Evolutionary conservation across 2,113 vertebrate species (phyloP).

Genomic region (Pygoscelis adeliae): DNA sequence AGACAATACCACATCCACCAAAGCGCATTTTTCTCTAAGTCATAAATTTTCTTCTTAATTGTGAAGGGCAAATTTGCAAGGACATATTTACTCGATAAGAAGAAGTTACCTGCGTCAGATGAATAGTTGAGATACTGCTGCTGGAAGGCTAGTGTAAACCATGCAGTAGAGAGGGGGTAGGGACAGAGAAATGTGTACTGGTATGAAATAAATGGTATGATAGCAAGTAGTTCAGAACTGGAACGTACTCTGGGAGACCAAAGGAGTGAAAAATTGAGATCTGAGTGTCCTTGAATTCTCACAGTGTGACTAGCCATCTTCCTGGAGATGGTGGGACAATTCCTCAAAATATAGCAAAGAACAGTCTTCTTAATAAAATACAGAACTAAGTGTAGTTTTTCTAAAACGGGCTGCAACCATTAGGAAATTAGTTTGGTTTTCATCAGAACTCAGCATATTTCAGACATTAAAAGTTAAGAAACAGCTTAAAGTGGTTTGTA

Average conservation of each 20-base stretch:
- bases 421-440: not conserved
- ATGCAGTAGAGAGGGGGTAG: not conserved
- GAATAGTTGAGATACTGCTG: not conserved
- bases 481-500: not conserved
- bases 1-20: not conserved
- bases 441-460: not conserved
- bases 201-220: not conserved
- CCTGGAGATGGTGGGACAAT: not conserved
- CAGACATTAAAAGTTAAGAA: not conserved
- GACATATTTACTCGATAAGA: not conserved
- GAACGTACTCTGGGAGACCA: accelerated
- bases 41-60: not conserved
- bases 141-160: not conserved
- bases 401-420: not conserved
- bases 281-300: not conserved
- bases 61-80: not conserved
- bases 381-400: not conserved
- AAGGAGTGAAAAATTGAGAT: not conserved
- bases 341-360: not conserved
- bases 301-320: not conserved
- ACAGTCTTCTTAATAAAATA: not conserved
- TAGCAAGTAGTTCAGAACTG: not conserved
- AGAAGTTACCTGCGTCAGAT: not conserved
- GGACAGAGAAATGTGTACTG: not conserved
- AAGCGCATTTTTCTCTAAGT: not conserved